Evolutionary conservation across 2,797 vertebrate species (phyloP).

Genomic region (Phaenicophaeus curvirostris): DNA sequence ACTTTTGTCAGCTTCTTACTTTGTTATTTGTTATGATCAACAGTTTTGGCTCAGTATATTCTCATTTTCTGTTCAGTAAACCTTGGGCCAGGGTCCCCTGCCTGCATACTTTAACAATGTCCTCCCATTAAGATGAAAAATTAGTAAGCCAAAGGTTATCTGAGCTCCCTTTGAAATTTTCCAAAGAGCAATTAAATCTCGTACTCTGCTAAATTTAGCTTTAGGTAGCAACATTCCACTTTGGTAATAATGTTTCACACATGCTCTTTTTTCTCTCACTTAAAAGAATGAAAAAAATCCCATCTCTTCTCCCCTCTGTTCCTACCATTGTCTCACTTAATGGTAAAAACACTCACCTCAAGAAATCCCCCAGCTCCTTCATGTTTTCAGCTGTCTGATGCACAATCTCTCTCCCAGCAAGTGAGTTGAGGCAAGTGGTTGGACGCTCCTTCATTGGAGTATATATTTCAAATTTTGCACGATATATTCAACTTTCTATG

Average conservation of each 20-base stretch:
- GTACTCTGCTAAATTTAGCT: not conserved
- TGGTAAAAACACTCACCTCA: not conserved
- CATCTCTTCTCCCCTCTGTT: not conserved
- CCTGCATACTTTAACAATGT: not conserved
- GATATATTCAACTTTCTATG: not conserved
- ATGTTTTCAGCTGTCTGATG: not conserved
- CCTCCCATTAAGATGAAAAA: not conserved
- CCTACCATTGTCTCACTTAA: rapidly evolving
- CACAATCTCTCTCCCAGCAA: not conserved
- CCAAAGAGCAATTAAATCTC: not conserved
- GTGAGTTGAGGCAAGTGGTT: not conserved
- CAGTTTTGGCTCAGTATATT: not conserved
- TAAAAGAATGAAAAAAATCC: not conserved
- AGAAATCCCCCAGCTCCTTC: not conserved
- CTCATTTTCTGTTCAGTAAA: not conserved
- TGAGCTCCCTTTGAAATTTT: not conserved
- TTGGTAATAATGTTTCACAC: not conserved
- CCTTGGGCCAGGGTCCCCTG: not conserved
- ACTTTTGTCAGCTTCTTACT: not conserved
- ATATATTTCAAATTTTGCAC: not conserved
- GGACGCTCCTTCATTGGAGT: not conserved
- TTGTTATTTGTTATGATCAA: not conserved
- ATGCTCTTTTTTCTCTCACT: not conserved
- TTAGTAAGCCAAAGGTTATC: not conserved
- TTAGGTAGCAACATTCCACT: not conserved